Evolutionary conservation across 2,888 invertebrate genomes (phyloP).

Genomic region (Patella pellucida): DNA sequence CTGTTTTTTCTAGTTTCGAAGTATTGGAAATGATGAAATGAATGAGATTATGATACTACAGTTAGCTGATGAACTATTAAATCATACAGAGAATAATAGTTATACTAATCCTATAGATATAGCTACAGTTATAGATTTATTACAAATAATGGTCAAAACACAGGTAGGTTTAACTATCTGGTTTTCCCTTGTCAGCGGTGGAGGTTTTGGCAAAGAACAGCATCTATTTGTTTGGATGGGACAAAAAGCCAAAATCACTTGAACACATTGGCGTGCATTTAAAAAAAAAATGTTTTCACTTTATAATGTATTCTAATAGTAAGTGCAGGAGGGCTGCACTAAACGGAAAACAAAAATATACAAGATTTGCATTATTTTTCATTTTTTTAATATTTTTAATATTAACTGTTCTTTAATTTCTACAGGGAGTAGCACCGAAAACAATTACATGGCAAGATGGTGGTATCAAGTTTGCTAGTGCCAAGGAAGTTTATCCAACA

Average conservation of each 20-base stretch:
- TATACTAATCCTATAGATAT: conserved; percentile 67
- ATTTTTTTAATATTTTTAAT: no score
- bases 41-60: conserved; percentile 52
- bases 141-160: conserved; percentile 58
- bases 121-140: conserved; percentile 64
- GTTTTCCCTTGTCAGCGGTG: neutral
- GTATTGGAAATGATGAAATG: conserved; percentile 37
- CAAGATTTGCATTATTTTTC: no score
- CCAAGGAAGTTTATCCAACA: conserved; percentile 50
- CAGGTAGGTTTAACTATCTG: conserved; percentile 50
- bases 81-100: conserved; percentile 54
- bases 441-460: conserved; percentile 52
- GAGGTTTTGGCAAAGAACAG: neutral
- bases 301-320: no score
- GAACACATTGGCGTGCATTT: no score
- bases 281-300: no score
- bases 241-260: neutral
- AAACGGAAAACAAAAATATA: no score
- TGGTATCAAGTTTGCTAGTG: conserved; percentile 48
- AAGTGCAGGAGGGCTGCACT: no score
- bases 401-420: neutral
- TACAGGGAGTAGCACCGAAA: conserved; percentile 48
- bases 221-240: no score
- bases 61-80: conserved; percentile 52
- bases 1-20: conserved; percentile 25